phyloP scores from a whole-genome alignment of 2,888 invertebrate genomes.

The Atrina japonica region DNA sequence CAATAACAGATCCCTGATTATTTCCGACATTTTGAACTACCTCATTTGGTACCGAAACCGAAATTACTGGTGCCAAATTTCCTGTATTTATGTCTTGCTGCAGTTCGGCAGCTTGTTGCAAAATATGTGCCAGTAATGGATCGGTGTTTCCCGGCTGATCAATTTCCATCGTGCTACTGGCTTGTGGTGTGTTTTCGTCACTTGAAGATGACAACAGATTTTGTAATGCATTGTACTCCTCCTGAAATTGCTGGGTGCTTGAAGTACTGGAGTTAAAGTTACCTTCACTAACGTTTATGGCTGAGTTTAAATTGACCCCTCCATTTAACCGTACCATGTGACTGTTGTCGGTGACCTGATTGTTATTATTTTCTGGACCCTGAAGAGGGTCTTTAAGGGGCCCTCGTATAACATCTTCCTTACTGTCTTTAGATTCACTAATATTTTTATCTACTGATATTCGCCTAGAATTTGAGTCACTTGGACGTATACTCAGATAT shows the following conservation, averaged over 20 bases:
- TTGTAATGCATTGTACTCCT: conserved; percentile 57
- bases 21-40: conserved; percentile 17
- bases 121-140: conserved; percentile 88
- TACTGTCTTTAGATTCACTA: conserved; percentile 29
- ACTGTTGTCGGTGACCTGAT: not conserved
- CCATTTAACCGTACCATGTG: conserved; percentile 4
- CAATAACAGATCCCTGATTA: conserved; percentile 3
- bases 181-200: conserved; percentile 12
- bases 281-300: conserved; percentile 1
- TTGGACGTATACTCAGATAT: conserved; percentile 59
- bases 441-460: conserved; percentile 25
- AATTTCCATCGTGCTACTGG: conserved; percentile 51
- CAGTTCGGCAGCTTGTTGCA: conserved; percentile 92
- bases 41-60: conserved; percentile 22
- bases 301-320: conserved; percentile 21
- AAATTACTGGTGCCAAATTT: conserved; percentile 32
- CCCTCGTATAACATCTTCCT: conserved; percentile 30
- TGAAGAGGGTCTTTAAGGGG: conserved; percentile 45
- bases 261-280: conserved; percentile 5
- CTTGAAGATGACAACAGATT: conserved; percentile 46
- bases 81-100: conserved; percentile 66
- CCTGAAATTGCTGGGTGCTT: conserved; percentile 36
- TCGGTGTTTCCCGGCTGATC: conserved; percentile 66
- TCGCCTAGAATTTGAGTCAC: conserved; percentile 27
- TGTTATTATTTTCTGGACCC: conserved; percentile 11